These are phyloP conservation scores for Anthrax anthrax DNA, from an alignment of 2,888 invertebrate genomes.

Conservation along the genomic window DNA sequence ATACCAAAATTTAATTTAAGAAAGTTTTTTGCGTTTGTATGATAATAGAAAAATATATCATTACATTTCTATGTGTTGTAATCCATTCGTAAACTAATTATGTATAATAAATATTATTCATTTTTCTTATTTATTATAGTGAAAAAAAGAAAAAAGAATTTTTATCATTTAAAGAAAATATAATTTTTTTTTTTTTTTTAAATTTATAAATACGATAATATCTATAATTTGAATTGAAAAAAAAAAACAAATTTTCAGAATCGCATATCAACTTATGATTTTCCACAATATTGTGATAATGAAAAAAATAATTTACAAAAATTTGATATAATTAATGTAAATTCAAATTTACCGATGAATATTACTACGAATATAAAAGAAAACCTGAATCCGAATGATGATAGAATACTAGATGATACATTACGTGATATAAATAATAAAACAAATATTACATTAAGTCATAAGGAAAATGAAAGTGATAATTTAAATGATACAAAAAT, in stretches of 20 bases:
- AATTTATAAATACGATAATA: too few species aligned
- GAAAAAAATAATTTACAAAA: constrained; percentile 8
- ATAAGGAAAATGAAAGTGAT: background rate
- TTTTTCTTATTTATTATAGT: too few species aligned
- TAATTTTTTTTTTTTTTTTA: background rate
- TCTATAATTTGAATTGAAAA: background rate
- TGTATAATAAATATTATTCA: too few species aligned
- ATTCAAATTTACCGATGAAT: background rate
- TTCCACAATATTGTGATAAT: constrained; percentile 14
- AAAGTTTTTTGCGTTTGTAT: too few species aligned
- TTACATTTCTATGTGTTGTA: background rate
- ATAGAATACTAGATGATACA: background rate
- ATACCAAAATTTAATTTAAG: too few species aligned
- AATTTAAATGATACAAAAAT: too few species aligned
- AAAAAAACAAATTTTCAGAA: constrained; percentile 11
- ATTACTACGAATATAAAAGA: background rate
- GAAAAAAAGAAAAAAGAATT: background rate
- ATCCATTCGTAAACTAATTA: background rate
- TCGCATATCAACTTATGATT: constrained; percentile 15
- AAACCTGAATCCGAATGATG: background rate
- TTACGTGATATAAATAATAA: background rate
- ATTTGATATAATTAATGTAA: background rate
- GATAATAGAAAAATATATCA: too few species aligned
- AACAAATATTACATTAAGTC: background rate
- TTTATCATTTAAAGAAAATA: background rate